Base-by-base conservation (phyloP, 2,113 vertebrate genomes). In the Passerina amoena region DNA sequence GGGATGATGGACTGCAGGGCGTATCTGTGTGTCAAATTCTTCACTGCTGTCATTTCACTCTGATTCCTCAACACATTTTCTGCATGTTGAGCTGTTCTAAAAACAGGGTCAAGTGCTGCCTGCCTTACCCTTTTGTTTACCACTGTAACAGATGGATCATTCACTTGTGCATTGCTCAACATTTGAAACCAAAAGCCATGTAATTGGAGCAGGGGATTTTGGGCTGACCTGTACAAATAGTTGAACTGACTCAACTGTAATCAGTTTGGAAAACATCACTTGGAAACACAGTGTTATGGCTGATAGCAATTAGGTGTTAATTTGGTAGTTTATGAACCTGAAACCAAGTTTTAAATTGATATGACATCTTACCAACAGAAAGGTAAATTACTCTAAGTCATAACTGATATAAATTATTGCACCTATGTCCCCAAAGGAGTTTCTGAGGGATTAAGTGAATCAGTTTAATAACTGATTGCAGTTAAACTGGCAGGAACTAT, bases 391-490 rank as follows among this genome's bases (percentile, higher is more conserved):
- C 38, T 83, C 38, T 31, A 73, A 88, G 54, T 42, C 16, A 10
- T 59, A 86, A 66, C 42, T 50, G 53, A 77, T 82, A 24, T 35
- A 86, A 92, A 71, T 81, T 7, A 86, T 51, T 88, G 54, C 37
- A 66, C 5, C 11, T 28, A n/a, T 72, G 27, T 75, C 35, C 68
- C 50, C 68, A 88, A 5, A 60, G 54, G 76, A 81, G 56, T 51
- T 86, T 70, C 56, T 66, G 64, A 81, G 68, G 72, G 38, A 94
- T 92, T 95, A 78, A 75, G 54, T 90, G 56, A 51, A 88, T 84
- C 47, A 37, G 35, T 81, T 79, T 60, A 47, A 71, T 54, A 88
- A 47, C 30, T 14, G 11, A 37, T 40, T 66, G 25, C 25, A 68
- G 71, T 44, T 81, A 75, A 88, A 94, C 30, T 51, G 12, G 27